Conservation (phyloP, 2,797 vertebrate genomes). For the Spea hammondii region DNA sequence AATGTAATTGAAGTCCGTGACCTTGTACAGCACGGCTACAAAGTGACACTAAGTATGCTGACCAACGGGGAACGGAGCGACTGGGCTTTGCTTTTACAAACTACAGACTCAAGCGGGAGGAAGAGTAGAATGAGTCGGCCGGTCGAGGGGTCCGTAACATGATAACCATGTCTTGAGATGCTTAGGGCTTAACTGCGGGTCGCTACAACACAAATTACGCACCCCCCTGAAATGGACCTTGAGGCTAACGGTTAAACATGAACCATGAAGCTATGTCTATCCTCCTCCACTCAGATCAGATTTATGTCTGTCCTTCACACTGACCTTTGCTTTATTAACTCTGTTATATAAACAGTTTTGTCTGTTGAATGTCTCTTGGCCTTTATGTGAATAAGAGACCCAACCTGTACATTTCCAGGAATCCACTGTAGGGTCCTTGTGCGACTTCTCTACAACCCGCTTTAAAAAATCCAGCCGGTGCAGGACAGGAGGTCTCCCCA, state of each 20-base stretch:
- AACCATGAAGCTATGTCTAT: constrained; percentile 5
- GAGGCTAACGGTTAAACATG: constrained; percentile 1
- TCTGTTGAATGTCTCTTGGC: too few relatives aligned
- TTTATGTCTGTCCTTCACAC: constrained; percentile 34
- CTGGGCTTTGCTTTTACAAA: constrained; percentile 2
- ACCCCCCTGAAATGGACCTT: constrained; percentile 35
- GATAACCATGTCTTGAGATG: constrained; percentile 33
- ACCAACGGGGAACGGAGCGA: constrained; percentile 3
- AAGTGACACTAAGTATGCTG: neutral
- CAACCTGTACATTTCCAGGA: too few relatives aligned
- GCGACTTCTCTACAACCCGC: too few relatives aligned
- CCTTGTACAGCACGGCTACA: neutral
- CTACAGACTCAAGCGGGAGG: neutral
- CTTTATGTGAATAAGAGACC: too few relatives aligned
- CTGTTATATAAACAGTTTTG: neutral
- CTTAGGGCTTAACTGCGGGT: constrained; percentile 27
- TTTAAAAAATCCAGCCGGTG: too few relatives aligned
- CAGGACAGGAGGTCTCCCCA: too few relatives aligned
- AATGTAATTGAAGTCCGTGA: too few relatives aligned
- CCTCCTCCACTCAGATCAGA: constrained; percentile 22
- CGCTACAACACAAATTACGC: constrained; percentile 24
- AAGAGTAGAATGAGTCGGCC: neutral
- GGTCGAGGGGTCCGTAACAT: constrained; percentile 15
- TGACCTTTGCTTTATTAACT: constrained; percentile 36
- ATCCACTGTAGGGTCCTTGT: too few relatives aligned